phyloP scores from a whole-genome alignment of 2,113 vertebrate species.

The Neotragus moschatus region DNA sequence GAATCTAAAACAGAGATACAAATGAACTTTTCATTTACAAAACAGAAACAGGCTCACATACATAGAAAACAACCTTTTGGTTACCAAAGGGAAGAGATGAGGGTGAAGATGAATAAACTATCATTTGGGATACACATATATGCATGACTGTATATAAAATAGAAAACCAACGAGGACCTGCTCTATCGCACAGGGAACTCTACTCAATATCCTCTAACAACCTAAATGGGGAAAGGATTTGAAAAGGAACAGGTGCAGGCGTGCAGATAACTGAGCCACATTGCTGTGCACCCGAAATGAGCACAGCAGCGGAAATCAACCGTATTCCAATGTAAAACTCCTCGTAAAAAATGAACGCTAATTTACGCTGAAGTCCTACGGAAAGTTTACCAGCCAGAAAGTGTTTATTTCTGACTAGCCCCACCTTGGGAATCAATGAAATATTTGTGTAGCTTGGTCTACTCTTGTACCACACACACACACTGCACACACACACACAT shows the following conservation, averaged over 20 bases:
- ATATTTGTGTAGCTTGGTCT: not conserved
- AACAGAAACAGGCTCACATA: not conserved
- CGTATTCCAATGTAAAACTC: rapidly evolving
- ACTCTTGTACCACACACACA: not conserved
- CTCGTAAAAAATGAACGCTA: not conserved
- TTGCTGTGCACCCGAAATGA: not conserved
- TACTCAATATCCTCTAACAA: not conserved
- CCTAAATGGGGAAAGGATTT: not conserved
- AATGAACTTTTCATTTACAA: not conserved
- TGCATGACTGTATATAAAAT: not conserved
- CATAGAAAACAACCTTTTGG: not conserved
- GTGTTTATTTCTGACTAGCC: not conserved
- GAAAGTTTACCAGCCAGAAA: not conserved
- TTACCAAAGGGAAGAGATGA: not conserved
- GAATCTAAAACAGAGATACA: not conserved
- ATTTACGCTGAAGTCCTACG: not conserved
- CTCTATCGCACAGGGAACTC: not conserved
- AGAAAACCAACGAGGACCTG: not conserved
- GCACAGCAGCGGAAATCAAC: not conserved
- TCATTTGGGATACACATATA: not conserved
- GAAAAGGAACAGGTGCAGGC: not conserved
- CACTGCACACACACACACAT: not conserved
- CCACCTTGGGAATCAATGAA: not conserved
- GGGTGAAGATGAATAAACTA: not conserved
- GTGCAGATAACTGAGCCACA: not conserved